phyloP scores from a whole-genome alignment of 2,797 vertebrate genomes.

The Brachyrhaphis roseni region DNA sequence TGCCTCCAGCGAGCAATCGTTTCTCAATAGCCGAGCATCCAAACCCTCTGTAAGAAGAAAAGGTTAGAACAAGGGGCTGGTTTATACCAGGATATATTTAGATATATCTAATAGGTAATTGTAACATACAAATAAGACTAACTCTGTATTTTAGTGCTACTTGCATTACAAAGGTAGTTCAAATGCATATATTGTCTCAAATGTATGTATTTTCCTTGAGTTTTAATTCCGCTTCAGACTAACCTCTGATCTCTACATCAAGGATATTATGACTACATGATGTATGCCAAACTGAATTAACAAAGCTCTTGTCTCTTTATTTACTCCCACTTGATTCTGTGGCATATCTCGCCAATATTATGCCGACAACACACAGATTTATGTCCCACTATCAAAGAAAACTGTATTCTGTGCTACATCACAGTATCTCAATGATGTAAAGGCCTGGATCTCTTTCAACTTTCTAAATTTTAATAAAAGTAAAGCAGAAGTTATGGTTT shows the following conservation, averaged over 20 bases:
- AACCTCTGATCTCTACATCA: neutral
- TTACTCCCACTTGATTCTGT: neutral
- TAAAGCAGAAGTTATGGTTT: neutral
- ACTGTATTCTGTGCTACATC: neutral
- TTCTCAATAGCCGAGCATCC: too few species aligned
- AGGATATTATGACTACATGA: neutral
- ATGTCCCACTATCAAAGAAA: neutral
- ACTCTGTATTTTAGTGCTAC: too few species aligned
- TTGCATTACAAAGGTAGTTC: too few species aligned
- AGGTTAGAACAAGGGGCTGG: too few species aligned
- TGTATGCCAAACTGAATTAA: neutral
- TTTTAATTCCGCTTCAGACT: neutral
- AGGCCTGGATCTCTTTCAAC: neutral
- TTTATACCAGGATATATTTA: too few species aligned
- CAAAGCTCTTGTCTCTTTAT: neutral
- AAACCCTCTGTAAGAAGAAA: too few species aligned
- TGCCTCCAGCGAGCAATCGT: too few species aligned
- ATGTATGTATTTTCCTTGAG: neutral
- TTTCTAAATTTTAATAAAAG: neutral
- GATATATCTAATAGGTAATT: too few species aligned
- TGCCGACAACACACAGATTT: neutral
- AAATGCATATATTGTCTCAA: neutral
- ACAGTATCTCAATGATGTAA: neutral
- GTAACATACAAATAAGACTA: too few species aligned
- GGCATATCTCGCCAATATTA: neutral